Evolutionary conservation across 2,113 vertebrate genomes (phyloP).

Genomic region (Telmatochromis sp.): DNA sequence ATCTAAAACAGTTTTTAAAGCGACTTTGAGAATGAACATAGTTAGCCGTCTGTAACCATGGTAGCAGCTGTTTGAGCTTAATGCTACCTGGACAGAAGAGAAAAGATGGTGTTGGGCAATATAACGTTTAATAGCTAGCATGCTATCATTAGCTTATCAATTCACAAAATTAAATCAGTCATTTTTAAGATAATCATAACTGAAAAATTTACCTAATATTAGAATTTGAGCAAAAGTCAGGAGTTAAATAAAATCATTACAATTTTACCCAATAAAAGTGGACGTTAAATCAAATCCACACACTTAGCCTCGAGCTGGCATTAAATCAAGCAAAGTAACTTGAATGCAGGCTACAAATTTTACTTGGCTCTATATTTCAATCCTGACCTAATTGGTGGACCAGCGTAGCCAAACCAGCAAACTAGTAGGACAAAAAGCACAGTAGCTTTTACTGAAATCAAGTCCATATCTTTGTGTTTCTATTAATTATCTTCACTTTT

Average conservation of each 20-base stretch:
- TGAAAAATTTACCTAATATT: neutral
- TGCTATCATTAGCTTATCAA: neutral
- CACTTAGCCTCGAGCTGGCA: neutral
- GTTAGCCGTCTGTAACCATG: neutral
- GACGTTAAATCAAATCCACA: neutral
- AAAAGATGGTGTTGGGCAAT: neutral
- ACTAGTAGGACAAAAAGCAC: neutral
- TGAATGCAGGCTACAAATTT: neutral
- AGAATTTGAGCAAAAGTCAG: neutral
- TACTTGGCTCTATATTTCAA: neutral
- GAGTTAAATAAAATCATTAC: neutral
- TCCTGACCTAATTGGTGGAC: neutral
- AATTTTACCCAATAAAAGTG: fast-evolving
- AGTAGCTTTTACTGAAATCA: neutral
- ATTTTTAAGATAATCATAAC: neutral
- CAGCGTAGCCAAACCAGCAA: fast-evolving
- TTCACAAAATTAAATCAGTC: fast-evolving
- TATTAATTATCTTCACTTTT: fast-evolving
- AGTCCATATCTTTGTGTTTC: neutral
- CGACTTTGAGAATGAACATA: neutral
- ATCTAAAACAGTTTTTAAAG: fast-evolving
- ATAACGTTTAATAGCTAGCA: neutral
- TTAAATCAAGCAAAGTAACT: neutral
- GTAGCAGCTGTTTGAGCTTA: neutral
- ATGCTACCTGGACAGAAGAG: neutral